phyloP scores from a whole-genome alignment of 2,888 invertebrate genomes.

The Drosophila planitibia region DNA sequence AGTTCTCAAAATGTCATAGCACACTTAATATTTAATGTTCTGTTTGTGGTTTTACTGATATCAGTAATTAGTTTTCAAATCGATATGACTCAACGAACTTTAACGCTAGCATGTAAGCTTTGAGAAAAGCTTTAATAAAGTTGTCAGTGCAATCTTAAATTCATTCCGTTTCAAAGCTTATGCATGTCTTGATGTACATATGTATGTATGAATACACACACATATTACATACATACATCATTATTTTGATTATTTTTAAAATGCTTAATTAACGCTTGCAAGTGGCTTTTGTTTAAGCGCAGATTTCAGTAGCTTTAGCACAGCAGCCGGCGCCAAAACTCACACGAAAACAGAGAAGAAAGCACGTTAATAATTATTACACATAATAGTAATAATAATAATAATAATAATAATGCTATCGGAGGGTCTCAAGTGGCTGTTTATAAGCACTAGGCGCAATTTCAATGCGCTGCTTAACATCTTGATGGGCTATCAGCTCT shows the following conservation, averaged over 20 bases:
- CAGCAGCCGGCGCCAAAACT: constrained; percentile 32
- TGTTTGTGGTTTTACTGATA: constrained; percentile 10
- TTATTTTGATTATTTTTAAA: constrained; percentile 13
- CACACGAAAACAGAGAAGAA: neutral
- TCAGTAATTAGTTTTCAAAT: constrained; percentile 12
- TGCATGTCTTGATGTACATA: constrained; percentile 10
- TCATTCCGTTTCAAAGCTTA: constrained; percentile 26
- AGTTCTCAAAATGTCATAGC: neutral
- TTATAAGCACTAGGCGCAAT: constrained; percentile 42
- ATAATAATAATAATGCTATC: constrained; percentile 56
- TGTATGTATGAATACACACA: neutral
- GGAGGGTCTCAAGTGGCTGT: constrained; percentile 64
- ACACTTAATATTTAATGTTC: neutral
- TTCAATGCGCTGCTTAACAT: constrained; percentile 54
- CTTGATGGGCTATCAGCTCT: constrained; percentile 67
- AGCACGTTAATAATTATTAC: neutral
- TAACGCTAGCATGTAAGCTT: constrained; percentile 42
- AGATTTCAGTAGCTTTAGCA: constrained; percentile 34
- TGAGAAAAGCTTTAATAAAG: constrained; percentile 46
- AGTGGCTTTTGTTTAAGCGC: constrained; percentile 19
- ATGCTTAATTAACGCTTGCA: constrained; percentile 36
- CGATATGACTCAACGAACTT: constrained; percentile 12
- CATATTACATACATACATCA: neutral
- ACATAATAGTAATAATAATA: neutral
- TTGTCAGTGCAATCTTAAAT: constrained; percentile 12